Evolutionary conservation across 2,797 vertebrate species (phyloP).

Genomic region (Capromys pilorides): DNA sequence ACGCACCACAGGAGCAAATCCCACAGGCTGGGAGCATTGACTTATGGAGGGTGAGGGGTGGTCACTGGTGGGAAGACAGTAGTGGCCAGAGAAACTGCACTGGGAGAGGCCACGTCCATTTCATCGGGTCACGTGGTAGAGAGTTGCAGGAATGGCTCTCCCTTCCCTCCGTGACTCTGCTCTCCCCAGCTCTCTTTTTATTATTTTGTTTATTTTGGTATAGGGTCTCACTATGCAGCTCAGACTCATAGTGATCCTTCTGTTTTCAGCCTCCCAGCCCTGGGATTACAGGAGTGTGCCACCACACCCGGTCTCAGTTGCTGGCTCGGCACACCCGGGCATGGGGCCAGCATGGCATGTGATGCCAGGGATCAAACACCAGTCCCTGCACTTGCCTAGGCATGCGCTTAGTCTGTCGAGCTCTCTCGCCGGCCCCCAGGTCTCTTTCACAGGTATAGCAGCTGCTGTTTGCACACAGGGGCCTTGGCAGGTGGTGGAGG

Average conservation of each 20-base stretch:
- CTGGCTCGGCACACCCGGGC: no score
- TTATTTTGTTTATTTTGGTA: no score
- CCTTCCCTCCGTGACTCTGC: background rate
- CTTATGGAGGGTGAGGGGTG: background rate
- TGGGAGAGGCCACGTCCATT: background rate
- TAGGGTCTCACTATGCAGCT: no score
- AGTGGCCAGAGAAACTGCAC: background rate
- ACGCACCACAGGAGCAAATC: background rate
- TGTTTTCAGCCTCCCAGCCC: no score
- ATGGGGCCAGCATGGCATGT: no score
- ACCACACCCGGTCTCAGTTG: no score
- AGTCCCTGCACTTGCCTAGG: no score
- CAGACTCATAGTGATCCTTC: no score
- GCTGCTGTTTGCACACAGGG: background rate
- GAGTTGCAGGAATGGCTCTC: background rate
- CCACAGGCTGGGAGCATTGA: background rate
- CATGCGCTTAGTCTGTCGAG: no score
- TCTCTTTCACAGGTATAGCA: background rate
- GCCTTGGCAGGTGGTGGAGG: background rate
- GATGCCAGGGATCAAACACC: no score
- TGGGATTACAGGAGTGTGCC: no score
- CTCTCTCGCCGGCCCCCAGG: no score
- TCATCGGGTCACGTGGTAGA: background rate
- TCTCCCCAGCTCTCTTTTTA: background rate
- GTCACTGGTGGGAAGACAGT: background rate